phyloP scores from a whole-genome alignment of 2,888 invertebrate species.

The Ophion ellenae region DNA sequence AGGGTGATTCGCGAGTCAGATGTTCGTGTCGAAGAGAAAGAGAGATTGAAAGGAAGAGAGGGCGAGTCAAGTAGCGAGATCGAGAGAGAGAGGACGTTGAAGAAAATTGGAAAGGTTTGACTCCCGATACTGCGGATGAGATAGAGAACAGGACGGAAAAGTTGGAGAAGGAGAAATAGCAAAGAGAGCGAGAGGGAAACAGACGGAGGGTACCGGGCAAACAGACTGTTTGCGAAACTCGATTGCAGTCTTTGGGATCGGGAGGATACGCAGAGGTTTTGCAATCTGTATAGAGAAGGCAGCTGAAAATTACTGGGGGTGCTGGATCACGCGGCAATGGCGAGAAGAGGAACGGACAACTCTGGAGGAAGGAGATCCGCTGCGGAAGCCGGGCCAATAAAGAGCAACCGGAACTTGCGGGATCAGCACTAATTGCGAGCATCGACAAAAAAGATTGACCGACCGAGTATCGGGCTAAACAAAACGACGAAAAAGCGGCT shows the following conservation, averaged over 20 bases:
- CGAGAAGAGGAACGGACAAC: background rate
- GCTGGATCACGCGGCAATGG: constrained; percentile 44
- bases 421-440: constrained; percentile 65
- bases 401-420: constrained; percentile 55
- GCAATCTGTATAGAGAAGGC: constrained; percentile 28
- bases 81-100: constrained; percentile 13
- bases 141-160: constrained; percentile 21
- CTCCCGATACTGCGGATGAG: constrained; percentile 56
- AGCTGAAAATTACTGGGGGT: constrained; percentile 61
- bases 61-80: constrained; percentile 13
- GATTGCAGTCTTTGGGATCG: constrained; percentile 57
- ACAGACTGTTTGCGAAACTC: constrained; percentile 67
- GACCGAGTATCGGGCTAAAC: constrained; percentile 25
- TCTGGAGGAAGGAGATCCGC: constrained; percentile 23
- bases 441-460: constrained; percentile 44
- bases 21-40: constrained; percentile 15
- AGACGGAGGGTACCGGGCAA: constrained; percentile 38
- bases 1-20: constrained; percentile 52
- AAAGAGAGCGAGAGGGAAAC: constrained; percentile 1
- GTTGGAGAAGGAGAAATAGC: background rate
- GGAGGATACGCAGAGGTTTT: constrained; percentile 36
- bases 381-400: constrained; percentile 47
- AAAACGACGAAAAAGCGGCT: background rate
- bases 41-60: constrained; percentile 23
- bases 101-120: constrained; percentile 70